Base-by-base conservation (phyloP, 2,113 vertebrate species). In the Bubo blakistoni region DNA sequence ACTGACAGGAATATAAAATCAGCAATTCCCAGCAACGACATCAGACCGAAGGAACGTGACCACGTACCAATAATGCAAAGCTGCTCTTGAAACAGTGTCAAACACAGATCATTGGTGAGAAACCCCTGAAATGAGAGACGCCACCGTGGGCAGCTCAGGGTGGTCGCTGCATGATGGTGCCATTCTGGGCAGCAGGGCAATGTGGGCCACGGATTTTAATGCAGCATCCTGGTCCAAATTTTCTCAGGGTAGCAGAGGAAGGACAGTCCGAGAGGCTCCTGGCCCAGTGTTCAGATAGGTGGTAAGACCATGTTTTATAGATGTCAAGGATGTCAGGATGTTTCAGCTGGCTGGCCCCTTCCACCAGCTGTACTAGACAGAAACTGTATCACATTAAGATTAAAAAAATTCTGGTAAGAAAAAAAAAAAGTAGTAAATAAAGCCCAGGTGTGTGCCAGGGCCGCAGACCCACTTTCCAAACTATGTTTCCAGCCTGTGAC, bases 121-220 rank as follows among this genome's bases (percentile, higher is more conserved):
- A 47, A 6, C 10, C 57, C 51, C 52, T 27, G 17, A 29, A 51
- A 59, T 2, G 26, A 16, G 77, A 32, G 61, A 4, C 0, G 5
- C 3, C 29, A 8, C 26, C 3, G 0, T 5, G 32, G 61, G 74
- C 70, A 47, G 52, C 72, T 66, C 3, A 1, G 46, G 52, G 57
- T 0, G 10, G 47, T 2, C 25, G 30, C 46, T 44, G 58, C 9
- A 0, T 22, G 58, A 36, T 0, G 7, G 40, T 14, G 46, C 59
- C 2, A 5, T 30, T 17, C 66, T 27, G 66, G 54, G 6, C 21
- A 44, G 40, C 27, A 4, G 27, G 47, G 36, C 58, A 49, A 11
- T 2, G 34, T 0, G 0, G 24, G 27, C 19, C 29, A 24, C 0
- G 8, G 55, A 2, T 29, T 46, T 36, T 8, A 57, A 24, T 22